A percentile compares a stretch with the other conserved stretches of the same genome.
phyloP scores from a whole-genome alignment of 2,113 vertebrate genomes.

The Cochlearius cochlearius region DNA sequence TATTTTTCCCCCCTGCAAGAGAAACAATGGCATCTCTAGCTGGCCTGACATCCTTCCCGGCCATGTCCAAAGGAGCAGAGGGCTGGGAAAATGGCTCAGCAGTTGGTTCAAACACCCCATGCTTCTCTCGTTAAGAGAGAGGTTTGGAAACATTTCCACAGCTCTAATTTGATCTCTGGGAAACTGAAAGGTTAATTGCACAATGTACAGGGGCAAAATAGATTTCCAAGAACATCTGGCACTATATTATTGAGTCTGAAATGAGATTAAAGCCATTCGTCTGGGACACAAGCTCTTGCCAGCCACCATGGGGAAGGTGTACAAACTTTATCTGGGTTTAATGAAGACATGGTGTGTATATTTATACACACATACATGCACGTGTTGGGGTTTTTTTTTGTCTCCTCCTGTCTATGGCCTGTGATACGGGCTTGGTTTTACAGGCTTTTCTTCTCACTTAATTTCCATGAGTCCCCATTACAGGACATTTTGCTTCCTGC shows the following conservation, averaged over 20 bases:
- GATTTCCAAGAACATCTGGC: constrained; percentile 69
- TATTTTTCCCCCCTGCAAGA: background rate
- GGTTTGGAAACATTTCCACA: constrained; percentile 62
- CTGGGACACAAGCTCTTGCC: constrained; percentile 41
- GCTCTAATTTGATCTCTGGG: constrained; percentile 69
- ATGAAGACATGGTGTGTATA: constrained; percentile 35
- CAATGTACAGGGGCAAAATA: constrained; percentile 60
- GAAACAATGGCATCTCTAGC: constrained; percentile 42
- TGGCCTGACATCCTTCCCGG: constrained; percentile 64
- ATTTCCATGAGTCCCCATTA: background rate
- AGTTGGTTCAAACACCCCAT: constrained; percentile 40
- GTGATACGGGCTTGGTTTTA: background rate
- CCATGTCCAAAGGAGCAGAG: constrained; percentile 11
- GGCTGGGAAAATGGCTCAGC: constrained; percentile 30
- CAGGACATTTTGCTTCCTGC: background rate
- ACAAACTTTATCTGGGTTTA: constrained; percentile 55
- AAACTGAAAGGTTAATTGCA: constrained; percentile 70
- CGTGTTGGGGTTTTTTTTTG: accelerated
- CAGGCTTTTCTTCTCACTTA: background rate
- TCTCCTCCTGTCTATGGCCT: background rate
- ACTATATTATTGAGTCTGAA: constrained; percentile 50
- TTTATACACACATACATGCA: background rate
- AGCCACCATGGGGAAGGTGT: constrained; percentile 34
- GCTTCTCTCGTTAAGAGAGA: constrained; percentile 31
- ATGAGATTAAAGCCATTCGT: constrained; percentile 62